A percentile compares a stretch with the other conserved stretches of the same genome.
Conservation (phyloP, 53 echinoderm and acorn worm species). For the Holothuria leucospilota region DNA sequence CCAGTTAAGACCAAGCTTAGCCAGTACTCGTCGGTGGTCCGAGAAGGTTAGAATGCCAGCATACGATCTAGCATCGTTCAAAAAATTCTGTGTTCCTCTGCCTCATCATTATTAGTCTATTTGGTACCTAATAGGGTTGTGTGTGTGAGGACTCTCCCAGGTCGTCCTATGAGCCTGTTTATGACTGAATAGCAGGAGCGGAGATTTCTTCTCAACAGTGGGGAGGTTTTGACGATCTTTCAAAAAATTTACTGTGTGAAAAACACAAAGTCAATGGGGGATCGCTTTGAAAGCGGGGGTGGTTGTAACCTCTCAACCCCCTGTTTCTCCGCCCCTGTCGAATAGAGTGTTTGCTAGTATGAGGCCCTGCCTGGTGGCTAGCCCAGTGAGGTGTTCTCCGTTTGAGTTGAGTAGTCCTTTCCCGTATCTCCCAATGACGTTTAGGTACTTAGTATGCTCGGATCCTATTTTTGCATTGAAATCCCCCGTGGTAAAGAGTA, state of each 20-base stretch:
- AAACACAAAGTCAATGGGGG: no score
- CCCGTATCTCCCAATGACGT: neutral
- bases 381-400: neutral
- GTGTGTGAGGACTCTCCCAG: neutral
- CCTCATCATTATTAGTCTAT: constrained; percentile 1
- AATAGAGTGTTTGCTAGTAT: neutral
- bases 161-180: neutral
- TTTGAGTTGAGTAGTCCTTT: neutral
- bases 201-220: no score
- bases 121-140: neutral
- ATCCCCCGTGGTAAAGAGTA: neutral
- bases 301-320: no score
- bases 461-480: neutral
- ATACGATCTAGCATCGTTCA: constrained; percentile 3
- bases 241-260: no score
- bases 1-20: no score
- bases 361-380: neutral
- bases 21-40: no score
- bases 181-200: no score
- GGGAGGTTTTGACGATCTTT: no score
- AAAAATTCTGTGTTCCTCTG: constrained; percentile 5
- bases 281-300: no score
- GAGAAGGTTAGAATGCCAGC: neutral
- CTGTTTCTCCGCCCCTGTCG: neutral
- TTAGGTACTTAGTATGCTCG: neutral